Percentiles rank a stretch among this genome's conserved stretches.
Conservation (phyloP, 2,888 invertebrate species). For the Cryptosula pallasiana region DNA sequence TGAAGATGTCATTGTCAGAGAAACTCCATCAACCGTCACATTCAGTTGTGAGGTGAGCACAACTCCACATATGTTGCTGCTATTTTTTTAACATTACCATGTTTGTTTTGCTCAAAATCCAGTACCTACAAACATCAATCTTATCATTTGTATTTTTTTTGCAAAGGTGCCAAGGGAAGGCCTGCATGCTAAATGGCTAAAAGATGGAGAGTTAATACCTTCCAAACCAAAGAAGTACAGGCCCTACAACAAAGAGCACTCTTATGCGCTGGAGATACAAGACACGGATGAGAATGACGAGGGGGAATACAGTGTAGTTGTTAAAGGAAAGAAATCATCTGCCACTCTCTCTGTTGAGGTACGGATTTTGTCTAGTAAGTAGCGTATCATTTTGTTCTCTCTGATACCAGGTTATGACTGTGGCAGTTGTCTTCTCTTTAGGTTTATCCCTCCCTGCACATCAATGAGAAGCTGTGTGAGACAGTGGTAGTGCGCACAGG, state of each 20-base stretch:
- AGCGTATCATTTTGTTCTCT: neutral
- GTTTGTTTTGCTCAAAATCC: too few relatives aligned
- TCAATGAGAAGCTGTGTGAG: slow-evolving; percentile 29
- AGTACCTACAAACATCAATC: too few relatives aligned
- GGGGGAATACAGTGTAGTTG: slow-evolving; percentile 6
- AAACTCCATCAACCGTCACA: slow-evolving; percentile 39
- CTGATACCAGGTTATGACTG: neutral
- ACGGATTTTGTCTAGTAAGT: neutral
- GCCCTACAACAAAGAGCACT: slow-evolving; percentile 25
- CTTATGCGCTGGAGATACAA: slow-evolving; percentile 12
- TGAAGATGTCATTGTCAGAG: slow-evolving; percentile 41
- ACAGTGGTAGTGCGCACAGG: slow-evolving; percentile 31
- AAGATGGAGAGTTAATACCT: slow-evolving; percentile 23
- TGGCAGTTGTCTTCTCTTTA: neutral
- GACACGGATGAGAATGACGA: slow-evolving; percentile 21
- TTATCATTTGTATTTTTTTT: too few relatives aligned
- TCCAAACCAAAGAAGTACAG: slow-evolving; percentile 20
- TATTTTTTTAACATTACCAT: too few relatives aligned
- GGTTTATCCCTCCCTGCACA: slow-evolving; percentile 30
- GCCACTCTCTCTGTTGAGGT: slow-evolving; percentile 22
- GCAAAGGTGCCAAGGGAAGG: slow-evolving; percentile 13
- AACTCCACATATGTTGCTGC: too few relatives aligned
- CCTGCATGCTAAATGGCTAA: slow-evolving; percentile 26
- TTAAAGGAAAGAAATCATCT: slow-evolving; percentile 22
- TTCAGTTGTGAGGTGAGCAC: slow-evolving; percentile 18